Evolutionary conservation across 2,797 vertebrate species (phyloP).

Genomic region (Carduelis carduelis): DNA sequence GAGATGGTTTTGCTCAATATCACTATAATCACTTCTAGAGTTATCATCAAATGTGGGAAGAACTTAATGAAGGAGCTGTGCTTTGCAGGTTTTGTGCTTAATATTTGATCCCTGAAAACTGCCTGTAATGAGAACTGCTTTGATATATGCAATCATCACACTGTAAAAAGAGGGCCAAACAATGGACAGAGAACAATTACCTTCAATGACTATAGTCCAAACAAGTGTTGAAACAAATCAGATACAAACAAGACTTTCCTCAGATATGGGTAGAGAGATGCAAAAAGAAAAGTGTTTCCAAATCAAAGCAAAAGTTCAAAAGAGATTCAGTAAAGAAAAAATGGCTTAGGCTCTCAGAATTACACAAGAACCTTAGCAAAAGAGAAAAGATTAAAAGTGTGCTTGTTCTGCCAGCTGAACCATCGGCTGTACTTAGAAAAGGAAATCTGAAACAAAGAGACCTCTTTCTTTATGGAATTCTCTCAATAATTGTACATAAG

Average conservation of each 20-base stretch:
- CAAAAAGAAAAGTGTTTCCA: neutral
- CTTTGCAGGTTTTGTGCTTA: neutral
- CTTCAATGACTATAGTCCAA: neutral
- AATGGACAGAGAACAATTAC: neutral
- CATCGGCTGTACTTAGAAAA: neutral
- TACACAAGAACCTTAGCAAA: neutral
- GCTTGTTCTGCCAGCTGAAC: neutral
- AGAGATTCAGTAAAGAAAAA: neutral
- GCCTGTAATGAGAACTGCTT: neutral
- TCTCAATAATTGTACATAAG: neutral
- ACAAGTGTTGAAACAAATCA: neutral
- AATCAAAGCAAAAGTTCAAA: neutral
- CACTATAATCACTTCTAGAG: neutral
- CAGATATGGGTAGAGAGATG: neutral
- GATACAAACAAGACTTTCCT: neutral
- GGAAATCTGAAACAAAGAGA: neutral
- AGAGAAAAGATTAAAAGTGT: neutral
- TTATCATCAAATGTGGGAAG: neutral
- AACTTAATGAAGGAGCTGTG: neutral
- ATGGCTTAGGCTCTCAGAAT: neutral
- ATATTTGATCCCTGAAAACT: neutral
- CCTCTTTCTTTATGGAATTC: neutral
- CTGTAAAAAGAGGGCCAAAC: neutral
- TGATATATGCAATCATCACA: neutral
- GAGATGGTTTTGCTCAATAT: neutral